A percentile compares a stretch with the other conserved stretches of the same genome.
Evolutionary conservation across 2,888 invertebrate genomes (phyloP).

Genomic region (Volucella inanis): DNA sequence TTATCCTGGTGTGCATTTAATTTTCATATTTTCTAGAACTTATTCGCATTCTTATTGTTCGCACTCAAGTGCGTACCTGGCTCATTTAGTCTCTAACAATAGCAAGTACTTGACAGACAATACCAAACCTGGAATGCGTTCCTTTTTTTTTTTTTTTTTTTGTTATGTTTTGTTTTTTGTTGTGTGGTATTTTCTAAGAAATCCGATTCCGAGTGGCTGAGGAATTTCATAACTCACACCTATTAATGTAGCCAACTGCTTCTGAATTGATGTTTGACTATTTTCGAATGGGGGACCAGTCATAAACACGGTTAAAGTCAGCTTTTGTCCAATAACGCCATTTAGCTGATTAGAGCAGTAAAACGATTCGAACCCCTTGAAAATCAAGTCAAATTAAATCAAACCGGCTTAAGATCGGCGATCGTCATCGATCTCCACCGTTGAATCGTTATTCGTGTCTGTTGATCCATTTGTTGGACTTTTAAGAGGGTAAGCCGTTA

Average conservation of each 20-base stretch:
- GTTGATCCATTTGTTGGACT: constrained; percentile 48
- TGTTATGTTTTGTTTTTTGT: constrained; percentile 14
- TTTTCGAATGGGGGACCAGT: constrained; percentile 7
- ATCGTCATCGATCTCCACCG: constrained; percentile 7
- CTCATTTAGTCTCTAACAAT: constrained; percentile 44
- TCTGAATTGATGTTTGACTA: constrained; percentile 18
- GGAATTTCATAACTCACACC: constrained; percentile 54
- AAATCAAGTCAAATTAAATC: constrained; percentile 42
- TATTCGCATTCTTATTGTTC: constrained; percentile 65
- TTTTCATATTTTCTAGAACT: constrained; percentile 65
- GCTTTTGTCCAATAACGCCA: constrained; percentile 30
- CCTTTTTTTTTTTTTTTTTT: constrained; percentile 18
- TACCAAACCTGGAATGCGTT: constrained; percentile 4
- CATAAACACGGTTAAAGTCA: constrained; percentile 31
- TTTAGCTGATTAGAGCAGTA: constrained; percentile 35
- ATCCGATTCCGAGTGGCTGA: constrained; percentile 47
- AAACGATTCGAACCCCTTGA: constrained; percentile 6
- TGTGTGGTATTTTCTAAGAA: constrained; percentile 46
- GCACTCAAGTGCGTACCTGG: constrained; percentile 55
- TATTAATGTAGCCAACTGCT: constrained; percentile 4
- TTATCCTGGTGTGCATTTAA: constrained; percentile 44
- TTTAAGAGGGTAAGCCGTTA: constrained; percentile 42
- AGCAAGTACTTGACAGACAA: constrained; percentile 62
- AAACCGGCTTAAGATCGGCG: constrained; percentile 35
- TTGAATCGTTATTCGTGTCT: constrained; percentile 38